Conservation (phyloP, 2,797 vertebrate genomes). For the Enteromius paludinosus region DNA sequence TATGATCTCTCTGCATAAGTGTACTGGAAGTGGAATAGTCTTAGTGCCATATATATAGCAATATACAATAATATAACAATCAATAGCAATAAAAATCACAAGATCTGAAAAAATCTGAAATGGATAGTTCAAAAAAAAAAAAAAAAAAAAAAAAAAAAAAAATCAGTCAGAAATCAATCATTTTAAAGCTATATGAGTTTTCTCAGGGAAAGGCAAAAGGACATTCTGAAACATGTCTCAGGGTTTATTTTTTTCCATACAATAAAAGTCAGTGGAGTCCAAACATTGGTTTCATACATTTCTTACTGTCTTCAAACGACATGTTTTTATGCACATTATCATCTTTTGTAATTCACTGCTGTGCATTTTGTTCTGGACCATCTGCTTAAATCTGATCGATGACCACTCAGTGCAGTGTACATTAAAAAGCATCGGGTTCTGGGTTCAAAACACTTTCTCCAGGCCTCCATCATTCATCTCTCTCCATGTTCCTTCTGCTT, state of each 20-base stretch:
- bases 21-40: neutral
- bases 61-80: too few species aligned
- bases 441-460: neutral
- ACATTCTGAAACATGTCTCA: neutral
- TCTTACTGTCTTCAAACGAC: neutral
- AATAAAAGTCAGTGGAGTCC: neutral
- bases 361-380: neutral
- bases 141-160: accelerated
- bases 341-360: neutral
- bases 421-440: neutral
- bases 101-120: neutral
- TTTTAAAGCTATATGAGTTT: neutral
- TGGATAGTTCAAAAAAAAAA: neutral
- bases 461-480: neutral
- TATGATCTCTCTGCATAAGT: neutral
- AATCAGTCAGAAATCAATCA: neutral
- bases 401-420: neutral
- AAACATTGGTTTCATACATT: too few species aligned
- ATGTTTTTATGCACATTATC: neutral
- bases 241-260: neutral
- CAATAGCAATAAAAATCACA: neutral
- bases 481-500: slow-evolving; percentile 10
- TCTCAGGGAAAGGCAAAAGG: neutral
- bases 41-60: neutral
- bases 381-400: neutral